Conservation (phyloP, 2,888 invertebrate species). For the Mimachlamys varia region DNA sequence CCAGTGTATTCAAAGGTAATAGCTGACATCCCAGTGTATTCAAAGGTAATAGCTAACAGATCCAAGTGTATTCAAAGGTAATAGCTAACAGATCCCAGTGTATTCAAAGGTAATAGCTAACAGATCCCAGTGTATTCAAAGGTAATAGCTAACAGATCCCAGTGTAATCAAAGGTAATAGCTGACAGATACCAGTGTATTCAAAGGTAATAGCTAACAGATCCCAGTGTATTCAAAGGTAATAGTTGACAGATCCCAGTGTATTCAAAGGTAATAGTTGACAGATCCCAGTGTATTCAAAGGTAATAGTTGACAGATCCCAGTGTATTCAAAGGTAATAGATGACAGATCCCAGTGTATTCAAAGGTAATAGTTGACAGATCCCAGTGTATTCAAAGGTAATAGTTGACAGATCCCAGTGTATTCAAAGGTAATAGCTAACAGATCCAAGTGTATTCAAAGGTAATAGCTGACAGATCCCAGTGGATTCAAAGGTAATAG, state of each 20-base stretch:
- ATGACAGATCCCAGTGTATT: too few species aligned
- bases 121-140: conserved; percentile 71
- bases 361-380: conserved; percentile 72
- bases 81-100: too few species aligned
- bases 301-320: conserved; percentile 69
- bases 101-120: conserved; percentile 72
- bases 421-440: conserved; percentile 72
- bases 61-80: conserved; percentile 74
- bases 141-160: too few species aligned
- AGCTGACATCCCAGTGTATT: too few species aligned
- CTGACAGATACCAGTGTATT: conserved; percentile 67
- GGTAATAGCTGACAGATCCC: too few species aligned
- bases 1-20: conserved; percentile 74
- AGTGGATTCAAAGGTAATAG: too few species aligned
- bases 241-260: conserved; percentile 63
- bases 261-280: conserved; percentile 77
- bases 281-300: too few species aligned
- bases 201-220: conserved; percentile 78
- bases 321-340: conserved; percentile 75
- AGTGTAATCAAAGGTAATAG: too few species aligned
- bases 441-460: conserved; percentile 71
- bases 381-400: conserved; percentile 74
- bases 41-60: conserved; percentile 72
- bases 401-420: too few species aligned
- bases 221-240: too few species aligned